Percentiles rank a stretch among this genome's conserved stretches.
phyloP scores from a whole-genome alignment of 2,888 invertebrate species.

The Stenolophus ochropezus region DNA sequence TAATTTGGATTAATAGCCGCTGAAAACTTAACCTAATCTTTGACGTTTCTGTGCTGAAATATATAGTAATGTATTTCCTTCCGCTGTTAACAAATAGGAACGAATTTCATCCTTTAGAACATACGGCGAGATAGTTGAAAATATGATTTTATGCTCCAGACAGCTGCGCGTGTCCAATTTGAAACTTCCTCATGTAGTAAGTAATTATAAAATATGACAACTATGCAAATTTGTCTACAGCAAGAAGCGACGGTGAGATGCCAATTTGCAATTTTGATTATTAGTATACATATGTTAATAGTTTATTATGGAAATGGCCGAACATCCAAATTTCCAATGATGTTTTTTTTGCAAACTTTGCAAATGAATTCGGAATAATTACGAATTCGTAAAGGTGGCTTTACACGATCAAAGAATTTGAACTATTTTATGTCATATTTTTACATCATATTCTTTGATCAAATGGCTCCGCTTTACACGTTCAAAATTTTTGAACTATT shows the following conservation, averaged over 20 bases:
- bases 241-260: conserved; percentile 22
- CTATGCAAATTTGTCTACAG: conserved; percentile 23
- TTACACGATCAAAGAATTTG: no score
- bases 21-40: no score
- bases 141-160: conserved; percentile 22
- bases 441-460: no score
- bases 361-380: not conserved
- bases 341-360: not conserved
- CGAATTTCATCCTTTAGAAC: not conserved
- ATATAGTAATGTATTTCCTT: no score
- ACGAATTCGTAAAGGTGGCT: no score
- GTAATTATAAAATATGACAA: conserved; percentile 37
- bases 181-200: conserved; percentile 27
- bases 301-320: conserved; percentile 27
- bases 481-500: no score
- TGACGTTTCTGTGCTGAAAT: no score
- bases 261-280: conserved; percentile 35
- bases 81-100: no score
- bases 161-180: conserved; percentile 12
- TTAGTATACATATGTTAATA: conserved; percentile 39
- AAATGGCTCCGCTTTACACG: no score
- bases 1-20: no score
- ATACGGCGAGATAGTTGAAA: not conserved
- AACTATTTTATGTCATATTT: no score
- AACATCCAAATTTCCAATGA: not conserved